These are phyloP conservation scores for Hyposoter dolosus DNA, from an alignment of 2,888 invertebrate genomes.

Conservation along the genomic window DNA sequence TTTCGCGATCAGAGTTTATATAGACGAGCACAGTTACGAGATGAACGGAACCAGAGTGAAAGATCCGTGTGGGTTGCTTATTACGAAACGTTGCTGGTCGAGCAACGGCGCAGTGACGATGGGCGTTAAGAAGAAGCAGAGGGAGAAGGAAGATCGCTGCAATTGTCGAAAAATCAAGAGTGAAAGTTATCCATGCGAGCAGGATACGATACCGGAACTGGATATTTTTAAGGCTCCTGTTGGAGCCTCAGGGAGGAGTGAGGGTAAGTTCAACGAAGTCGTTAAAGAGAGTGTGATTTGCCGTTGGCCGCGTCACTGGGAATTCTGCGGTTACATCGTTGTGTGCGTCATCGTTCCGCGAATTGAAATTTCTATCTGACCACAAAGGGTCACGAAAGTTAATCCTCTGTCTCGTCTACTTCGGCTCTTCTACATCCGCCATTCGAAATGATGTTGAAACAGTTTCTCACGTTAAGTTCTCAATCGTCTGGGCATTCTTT, in stretches of 20 bases:
- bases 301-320: constrained; percentile 28
- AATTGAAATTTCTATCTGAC: constrained; percentile 69
- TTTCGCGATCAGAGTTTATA: constrained; percentile 75
- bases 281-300: constrained; percentile 46
- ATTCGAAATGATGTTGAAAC: neutral
- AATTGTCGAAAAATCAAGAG: constrained; percentile 79
- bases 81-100: constrained; percentile 51
- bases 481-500: neutral
- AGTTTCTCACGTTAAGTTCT: neutral
- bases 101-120: constrained; percentile 3
- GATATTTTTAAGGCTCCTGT: constrained; percentile 44
- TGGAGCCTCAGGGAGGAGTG: constrained; percentile 1
- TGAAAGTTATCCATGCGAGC: constrained; percentile 83
- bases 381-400: neutral
- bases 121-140: constrained; percentile 34
- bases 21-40: constrained; percentile 55
- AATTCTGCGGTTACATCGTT: constrained; percentile 19
- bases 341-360: constrained; percentile 74
- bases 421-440: constrained; percentile 4
- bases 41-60: constrained; percentile 62
- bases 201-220: constrained; percentile 81
- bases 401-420: constrained; percentile 36
- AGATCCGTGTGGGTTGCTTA: constrained; percentile 73
- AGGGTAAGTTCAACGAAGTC: constrained; percentile 45
- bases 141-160: constrained; percentile 33